phyloP scores from a whole-genome alignment of 1,140 invertebrate species.

The Neodiprion lecontei region DNA sequence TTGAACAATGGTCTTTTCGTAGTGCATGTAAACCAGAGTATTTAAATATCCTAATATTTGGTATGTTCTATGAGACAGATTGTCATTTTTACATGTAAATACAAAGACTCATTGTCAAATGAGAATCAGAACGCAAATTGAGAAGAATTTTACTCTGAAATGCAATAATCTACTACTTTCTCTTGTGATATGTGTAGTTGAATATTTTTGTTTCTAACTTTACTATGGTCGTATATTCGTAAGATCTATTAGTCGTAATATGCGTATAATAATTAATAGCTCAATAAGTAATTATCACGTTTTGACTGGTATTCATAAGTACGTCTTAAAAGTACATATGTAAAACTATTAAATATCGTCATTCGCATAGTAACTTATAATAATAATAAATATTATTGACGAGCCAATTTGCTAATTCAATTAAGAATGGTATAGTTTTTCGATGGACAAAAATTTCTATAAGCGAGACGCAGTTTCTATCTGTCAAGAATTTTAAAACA shows the following conservation, averaged over 20 bases:
- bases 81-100: too few relatives aligned
- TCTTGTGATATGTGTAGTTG: background rate
- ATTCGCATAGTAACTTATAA: background rate
- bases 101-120: too few relatives aligned
- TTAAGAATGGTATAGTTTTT: background rate
- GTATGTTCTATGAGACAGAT: too few relatives aligned
- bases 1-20: too few relatives aligned
- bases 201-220: background rate
- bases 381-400: constrained; percentile 1
- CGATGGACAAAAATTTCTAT: background rate
- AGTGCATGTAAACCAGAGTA: too few relatives aligned
- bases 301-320: background rate
- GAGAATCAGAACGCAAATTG: too few relatives aligned
- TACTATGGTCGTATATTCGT: background rate
- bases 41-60: too few relatives aligned
- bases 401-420: background rate
- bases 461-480: background rate
- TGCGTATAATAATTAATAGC: too few relatives aligned
- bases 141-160: too few relatives aligned
- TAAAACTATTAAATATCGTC: background rate
- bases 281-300: too few relatives aligned
- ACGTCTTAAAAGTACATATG: background rate
- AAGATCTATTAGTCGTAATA: too few relatives aligned
- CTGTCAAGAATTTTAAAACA: background rate
- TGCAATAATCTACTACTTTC: background rate